phyloP scores from a whole-genome alignment of 2,888 invertebrate species.

The Drosophila meridiana region DNA sequence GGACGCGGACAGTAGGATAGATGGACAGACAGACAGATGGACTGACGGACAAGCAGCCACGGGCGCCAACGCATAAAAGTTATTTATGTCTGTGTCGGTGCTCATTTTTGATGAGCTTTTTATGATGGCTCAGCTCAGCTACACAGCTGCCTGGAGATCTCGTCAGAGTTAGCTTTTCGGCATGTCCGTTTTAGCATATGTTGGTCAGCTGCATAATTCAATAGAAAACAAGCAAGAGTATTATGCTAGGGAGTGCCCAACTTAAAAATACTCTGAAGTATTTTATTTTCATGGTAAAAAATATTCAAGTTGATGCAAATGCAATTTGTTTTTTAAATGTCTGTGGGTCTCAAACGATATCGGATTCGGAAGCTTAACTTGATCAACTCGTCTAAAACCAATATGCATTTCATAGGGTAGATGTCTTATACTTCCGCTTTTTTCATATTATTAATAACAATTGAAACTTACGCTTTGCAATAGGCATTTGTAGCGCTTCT shows the following conservation, averaged over 20 bases:
- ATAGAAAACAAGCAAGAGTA: neutral
- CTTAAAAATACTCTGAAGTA: neutral
- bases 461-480: conserved; percentile 80
- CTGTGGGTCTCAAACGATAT: neutral
- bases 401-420: no score
- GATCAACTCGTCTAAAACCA: no score
- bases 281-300: neutral
- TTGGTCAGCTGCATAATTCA: conserved; percentile 70
- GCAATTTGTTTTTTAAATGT: no score
- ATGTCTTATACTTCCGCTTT: no score
- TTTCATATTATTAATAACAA: no score
- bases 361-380: neutral
- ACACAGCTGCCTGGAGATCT: conserved; percentile 34
- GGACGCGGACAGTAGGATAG: conserved; percentile 20
- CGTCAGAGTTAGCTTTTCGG: conserved; percentile 16
- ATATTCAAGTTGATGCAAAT: neutral
- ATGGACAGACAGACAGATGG: conserved; percentile 11
- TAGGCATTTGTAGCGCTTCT: conserved; percentile 82
- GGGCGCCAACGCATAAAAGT: conserved; percentile 64
- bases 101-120: conserved; percentile 76
- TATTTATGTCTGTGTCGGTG: conserved; percentile 70
- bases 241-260: no score
- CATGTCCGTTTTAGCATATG: conserved; percentile 48
- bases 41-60: conserved; percentile 9
- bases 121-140: conserved; percentile 43